Evolutionary conservation across 2,888 invertebrate genomes (phyloP), one percentile per base, ranked within the genome.

Genomic region (Heliconius erato): DNA sequence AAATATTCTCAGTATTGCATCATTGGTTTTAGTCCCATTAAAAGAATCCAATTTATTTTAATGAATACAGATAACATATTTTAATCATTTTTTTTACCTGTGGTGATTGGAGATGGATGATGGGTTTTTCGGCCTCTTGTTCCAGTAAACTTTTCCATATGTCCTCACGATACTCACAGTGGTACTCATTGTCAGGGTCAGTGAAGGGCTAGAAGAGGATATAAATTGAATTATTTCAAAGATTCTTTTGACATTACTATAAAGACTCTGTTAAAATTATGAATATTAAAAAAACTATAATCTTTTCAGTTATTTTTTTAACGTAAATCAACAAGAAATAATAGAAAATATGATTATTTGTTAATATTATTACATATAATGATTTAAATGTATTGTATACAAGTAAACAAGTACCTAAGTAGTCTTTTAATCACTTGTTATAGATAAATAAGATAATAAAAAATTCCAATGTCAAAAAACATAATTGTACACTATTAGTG

Each of bases 31-130:
- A 49, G 23, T 59, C 23, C 3, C 23, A 59, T 59, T 0, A 23
- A 23, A 59, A 23, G 9, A 23, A n/a, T 59, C 9, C 9, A 23
- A 59, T 23, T 59, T 23, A 59, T 23, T n/a, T 59, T 65, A 65
- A 26, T 16, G 5, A 68, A 32, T 40, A 40, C 71, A 71, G 40
- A 40, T 71, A 40, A 71, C 11, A 23, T 2, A 19, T 12, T n/a
- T n/a, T n/a, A 71, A 68, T n/a, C 4, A 44, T 35, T 16, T 16
- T 11, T 28, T 11, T 85, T 89, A 96, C 96, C 92, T 96, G 96
- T 84, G 96, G 96, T 85, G 96, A 96, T 82, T 94, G 95, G n/a
- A 96, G 90, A 80, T 93, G 94, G 74, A 96, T 95, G 2, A 90
- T 92, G 1, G 93, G 93, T 82, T 93, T 95, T 78, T 93, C 90